Conservation (phyloP, 2,113 vertebrate species). For the Hippocampus comes region DNA sequence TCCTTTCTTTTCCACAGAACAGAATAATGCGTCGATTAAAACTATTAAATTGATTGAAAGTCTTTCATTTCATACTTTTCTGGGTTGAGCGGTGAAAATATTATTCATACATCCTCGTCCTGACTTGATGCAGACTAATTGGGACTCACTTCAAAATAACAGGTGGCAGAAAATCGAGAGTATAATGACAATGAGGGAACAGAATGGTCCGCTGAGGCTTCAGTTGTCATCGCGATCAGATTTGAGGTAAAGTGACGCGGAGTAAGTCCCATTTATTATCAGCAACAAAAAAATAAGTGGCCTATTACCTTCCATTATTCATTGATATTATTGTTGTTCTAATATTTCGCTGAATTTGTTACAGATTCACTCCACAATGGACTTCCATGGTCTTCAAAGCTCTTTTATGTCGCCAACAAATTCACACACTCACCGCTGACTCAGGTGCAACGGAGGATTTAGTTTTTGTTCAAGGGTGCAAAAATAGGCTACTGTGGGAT, state of each 20-base stretch:
- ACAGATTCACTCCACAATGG: not conserved
- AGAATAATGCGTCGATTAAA: constrained; percentile 42
- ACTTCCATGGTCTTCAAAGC: not conserved
- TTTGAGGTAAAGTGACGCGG: not conserved
- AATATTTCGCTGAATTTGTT: too few relatives aligned
- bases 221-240: constrained; percentile 3
- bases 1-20: not conserved
- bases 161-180: constrained; percentile 10
- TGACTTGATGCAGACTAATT: constrained; percentile 6
- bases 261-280: constrained; percentile 1
- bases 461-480: not conserved
- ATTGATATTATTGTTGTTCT: too few relatives aligned
- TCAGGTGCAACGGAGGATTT: not conserved
- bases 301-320: too few relatives aligned
- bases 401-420: not conserved
- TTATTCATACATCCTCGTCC: not conserved
- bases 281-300: not conserved
- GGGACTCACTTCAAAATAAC: constrained; percentile 10
- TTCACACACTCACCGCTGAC: not conserved
- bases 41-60: constrained; percentile 11
- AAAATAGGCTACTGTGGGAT: not conserved
- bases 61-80: constrained; percentile 18
- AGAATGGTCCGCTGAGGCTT: constrained; percentile 7
- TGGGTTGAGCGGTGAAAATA: not conserved
- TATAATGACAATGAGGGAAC: not conserved